Conservation (phyloP, 2,113 vertebrate genomes). For the Ammodytes dubius region DNA sequence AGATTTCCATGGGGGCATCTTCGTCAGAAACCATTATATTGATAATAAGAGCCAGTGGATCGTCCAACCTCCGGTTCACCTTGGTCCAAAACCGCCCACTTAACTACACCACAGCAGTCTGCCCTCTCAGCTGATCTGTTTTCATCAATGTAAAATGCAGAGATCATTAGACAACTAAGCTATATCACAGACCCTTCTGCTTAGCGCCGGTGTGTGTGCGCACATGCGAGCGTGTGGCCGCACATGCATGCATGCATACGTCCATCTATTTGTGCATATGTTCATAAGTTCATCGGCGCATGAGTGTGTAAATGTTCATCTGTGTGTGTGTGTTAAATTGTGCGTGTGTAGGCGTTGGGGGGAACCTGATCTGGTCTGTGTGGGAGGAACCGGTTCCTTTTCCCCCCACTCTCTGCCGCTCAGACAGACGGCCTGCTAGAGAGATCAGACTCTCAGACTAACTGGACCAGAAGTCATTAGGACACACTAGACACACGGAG, state of each 20-base stretch:
- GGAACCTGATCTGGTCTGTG: constrained; percentile 82
- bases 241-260: constrained; percentile 42
- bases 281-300: constrained; percentile 57
- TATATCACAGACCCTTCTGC: constrained; percentile 74
- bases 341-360: constrained; percentile 74
- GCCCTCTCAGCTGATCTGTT: constrained; percentile 80
- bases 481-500: constrained; percentile 74
- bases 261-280: constrained; percentile 68
- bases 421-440: constrained; percentile 81
- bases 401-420: constrained; percentile 47
- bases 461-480: constrained; percentile 83
- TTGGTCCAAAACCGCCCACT: constrained; percentile 79
- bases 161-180: constrained; percentile 81
- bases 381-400: constrained; percentile 74
- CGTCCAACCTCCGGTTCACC: constrained; percentile 78
- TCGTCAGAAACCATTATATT: constrained; percentile 67
- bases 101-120: constrained; percentile 68
- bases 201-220: constrained; percentile 34
- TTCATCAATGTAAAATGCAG: constrained; percentile 80
- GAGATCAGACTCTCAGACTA: constrained; percentile 82
- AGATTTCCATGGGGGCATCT: constrained; percentile 72
- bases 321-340: constrained; percentile 63
- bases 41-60: constrained; percentile 69
- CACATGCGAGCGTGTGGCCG: constrained; percentile 33
- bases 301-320: constrained; percentile 73